Conservation (phyloP, 2,797 vertebrate genomes). For the Gorsachius magnificus region DNA sequence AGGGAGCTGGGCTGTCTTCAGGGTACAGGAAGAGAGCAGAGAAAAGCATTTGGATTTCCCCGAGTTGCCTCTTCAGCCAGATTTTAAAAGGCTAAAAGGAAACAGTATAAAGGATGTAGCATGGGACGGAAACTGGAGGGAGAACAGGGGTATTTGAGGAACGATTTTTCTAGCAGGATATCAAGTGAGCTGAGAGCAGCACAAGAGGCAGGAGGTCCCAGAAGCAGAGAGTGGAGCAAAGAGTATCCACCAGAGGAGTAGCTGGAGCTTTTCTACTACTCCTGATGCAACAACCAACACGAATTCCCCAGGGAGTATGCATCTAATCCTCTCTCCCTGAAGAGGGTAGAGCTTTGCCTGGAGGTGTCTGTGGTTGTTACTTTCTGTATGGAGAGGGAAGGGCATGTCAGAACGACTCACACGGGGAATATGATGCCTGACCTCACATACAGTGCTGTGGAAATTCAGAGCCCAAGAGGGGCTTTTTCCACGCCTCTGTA, state of each 20-base stretch:
- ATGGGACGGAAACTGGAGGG: not conserved
- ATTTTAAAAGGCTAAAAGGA: constrained; percentile 39
- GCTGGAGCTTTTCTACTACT: not conserved
- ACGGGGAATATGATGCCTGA: not conserved
- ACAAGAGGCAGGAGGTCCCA: constrained; percentile 14
- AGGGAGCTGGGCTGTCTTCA: constrained; percentile 58
- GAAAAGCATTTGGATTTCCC: constrained; percentile 53
- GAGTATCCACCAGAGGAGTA: not conserved
- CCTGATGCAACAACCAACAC: not conserved
- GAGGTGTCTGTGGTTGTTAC: not conserved
- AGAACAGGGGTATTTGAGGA: constrained; percentile 16
- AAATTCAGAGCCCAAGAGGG: not conserved
- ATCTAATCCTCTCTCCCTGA: not conserved
- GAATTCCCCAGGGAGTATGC: constrained; percentile 11
- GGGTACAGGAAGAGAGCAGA: constrained; percentile 49
- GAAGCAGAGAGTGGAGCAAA: not conserved
- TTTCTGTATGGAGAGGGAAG: not conserved
- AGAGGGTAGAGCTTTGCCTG: not conserved
- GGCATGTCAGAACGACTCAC: not conserved
- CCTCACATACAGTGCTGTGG: not conserved
- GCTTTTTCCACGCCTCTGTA: not conserved
- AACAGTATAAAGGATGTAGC: constrained; percentile 8
- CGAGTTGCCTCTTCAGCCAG: constrained; percentile 20
- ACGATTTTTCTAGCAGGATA: not conserved
- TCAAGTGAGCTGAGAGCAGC: constrained; percentile 1